Base-by-base conservation (phyloP, 64 coral and sea anemone genomes). In the Anthopleura sola region DNA sequence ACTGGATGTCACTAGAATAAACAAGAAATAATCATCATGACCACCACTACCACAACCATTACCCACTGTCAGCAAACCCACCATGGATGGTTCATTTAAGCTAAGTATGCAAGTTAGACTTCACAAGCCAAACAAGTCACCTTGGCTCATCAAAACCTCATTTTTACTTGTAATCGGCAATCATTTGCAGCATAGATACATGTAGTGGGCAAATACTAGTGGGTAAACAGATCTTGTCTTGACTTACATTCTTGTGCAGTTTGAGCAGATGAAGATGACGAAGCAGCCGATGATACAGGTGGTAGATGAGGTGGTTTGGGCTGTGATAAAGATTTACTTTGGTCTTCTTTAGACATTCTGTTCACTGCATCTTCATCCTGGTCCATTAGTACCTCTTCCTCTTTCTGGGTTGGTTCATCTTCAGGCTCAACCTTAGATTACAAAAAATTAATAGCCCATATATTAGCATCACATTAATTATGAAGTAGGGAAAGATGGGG, bases 1-100 rank as follows among this genome's bases (percentile, higher is more conserved):
- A 79, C 87, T 95, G 8, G 92, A 92, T 82, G 97, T 88, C 64
- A 99, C 97, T 99, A 38, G 17, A 87, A 86, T 2, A 84, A 1
- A 11, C 8, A 34, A 34, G 29, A 71, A 34, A 71, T 1, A 69
- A 69, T 53, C 40, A 53, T 53, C 14, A 53, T 14, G 6, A 53
- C 50, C 40, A 44, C 40, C 40, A 44, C 9, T 8, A 40, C 39
- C 2, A 40, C 39, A 6, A 44, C 40, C 40, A 44, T 44, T 8
- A 44, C 2, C 40, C 40, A 44, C 9, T 44, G 40, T 8, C 40
- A 44, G 4, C 4, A 44, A 44, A 40, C 2, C 39, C 6, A 40
- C 39, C 39, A 40, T 40, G n/a, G n/a, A n/a, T n/a, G n/a, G n/a
- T n/a, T n/a, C n/a, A n/a, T n/a, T n/a, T n/a, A n/a, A n/a, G n/a